A percentile compares a stretch with the other conserved stretches of the same genome.
Conservation (phyloP, 2,113 vertebrate species). For the Etheostoma spectabile region DNA sequence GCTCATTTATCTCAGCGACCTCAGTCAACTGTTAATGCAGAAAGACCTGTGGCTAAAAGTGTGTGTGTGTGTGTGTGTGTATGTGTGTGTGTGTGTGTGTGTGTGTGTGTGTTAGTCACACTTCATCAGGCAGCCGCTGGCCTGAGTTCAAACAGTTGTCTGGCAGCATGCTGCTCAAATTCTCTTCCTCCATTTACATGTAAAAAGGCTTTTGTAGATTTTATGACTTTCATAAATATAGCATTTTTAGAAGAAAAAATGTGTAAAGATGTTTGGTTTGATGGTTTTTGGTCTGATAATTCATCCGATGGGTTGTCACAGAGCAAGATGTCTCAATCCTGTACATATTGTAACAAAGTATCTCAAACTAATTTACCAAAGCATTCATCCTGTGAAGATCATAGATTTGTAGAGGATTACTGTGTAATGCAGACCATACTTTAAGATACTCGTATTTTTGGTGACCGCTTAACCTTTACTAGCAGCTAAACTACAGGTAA, state of each 20-base stretch:
- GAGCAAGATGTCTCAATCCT: background rate
- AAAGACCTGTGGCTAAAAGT: slow-evolving; percentile 4
- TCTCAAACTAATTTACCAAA: background rate
- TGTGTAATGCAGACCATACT: no score
- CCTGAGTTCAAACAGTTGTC: slow-evolving; percentile 32
- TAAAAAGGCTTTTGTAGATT: background rate
- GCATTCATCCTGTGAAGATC: no score
- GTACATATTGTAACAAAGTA: background rate
- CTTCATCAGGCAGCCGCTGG: slow-evolving; percentile 28
- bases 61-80: background rate
- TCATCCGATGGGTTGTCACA: background rate
- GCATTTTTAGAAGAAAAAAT: no score
- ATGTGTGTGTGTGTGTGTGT: background rate
- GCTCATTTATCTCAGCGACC: slow-evolving; percentile 6
- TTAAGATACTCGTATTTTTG: background rate
- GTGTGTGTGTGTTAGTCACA: slow-evolving; percentile 29
- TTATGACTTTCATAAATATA: background rate
- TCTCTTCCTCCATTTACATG: background rate
- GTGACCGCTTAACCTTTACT: background rate
- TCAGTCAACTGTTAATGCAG: background rate
- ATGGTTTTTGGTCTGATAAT: background rate
- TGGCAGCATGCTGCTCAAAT: background rate
- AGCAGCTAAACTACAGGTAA: background rate
- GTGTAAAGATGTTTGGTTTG: no score
- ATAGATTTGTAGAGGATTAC: no score